Evolutionary conservation across 2,797 vertebrate genomes (phyloP).

Genomic region (Pseudomugil tenellus): DNA sequence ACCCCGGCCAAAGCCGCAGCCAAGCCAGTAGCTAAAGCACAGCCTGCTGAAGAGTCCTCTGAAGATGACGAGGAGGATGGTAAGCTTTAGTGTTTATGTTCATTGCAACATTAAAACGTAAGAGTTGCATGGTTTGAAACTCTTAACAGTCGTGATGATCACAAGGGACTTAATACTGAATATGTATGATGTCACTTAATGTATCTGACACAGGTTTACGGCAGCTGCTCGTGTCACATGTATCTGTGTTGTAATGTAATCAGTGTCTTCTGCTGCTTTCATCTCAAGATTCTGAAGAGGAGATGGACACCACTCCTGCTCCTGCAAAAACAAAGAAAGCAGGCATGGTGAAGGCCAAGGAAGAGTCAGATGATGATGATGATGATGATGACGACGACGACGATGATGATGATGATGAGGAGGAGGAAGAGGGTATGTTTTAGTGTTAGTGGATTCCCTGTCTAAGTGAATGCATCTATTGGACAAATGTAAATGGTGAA

Average conservation of each 20-base stretch:
- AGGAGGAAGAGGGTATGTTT: constrained; percentile 79
- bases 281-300: constrained; percentile 92
- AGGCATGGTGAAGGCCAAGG: constrained; percentile 86
- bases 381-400: constrained; percentile 91
- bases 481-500: too few relatives aligned
- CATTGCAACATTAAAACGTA: neutral
- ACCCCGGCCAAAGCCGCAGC: constrained; percentile 48
- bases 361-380: constrained; percentile 89
- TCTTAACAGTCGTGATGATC: constrained; percentile 65
- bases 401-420: constrained; percentile 86
- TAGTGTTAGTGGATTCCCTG: neutral
- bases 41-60: constrained; percentile 61
- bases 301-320: constrained; percentile 89
- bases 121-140: neutral
- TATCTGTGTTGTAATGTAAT: too few relatives aligned
- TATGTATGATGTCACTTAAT: constrained; percentile 54
- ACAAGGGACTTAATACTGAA: constrained; percentile 85
- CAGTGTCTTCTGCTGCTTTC: too few relatives aligned
- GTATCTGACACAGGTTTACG: constrained; percentile 50
- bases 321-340: constrained; percentile 88
- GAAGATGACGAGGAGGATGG: constrained; percentile 67
- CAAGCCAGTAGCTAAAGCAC: constrained; percentile 56
- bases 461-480: too few relatives aligned
- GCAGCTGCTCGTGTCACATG: fast-evolving
- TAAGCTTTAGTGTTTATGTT: constrained; percentile 8